Base-by-base conservation (phyloP, 2,888 invertebrate species). In the Penaeus monodon region DNA sequence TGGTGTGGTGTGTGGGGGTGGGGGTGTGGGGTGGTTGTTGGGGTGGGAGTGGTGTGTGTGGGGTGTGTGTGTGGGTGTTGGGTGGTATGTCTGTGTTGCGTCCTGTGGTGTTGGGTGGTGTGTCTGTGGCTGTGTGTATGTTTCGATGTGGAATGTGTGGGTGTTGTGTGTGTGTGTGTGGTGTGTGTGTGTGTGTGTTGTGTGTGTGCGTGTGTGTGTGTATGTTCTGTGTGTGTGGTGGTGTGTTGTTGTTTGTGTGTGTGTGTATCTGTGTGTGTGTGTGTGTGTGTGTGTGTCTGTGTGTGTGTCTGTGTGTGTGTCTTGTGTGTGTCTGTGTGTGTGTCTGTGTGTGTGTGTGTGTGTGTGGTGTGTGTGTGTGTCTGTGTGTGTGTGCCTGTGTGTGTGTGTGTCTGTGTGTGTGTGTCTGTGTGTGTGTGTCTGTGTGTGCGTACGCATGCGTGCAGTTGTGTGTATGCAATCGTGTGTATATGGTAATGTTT, bases 171-270 rank as follows among this genome's bases (percentile, higher is more conserved):
- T 44, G 49, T 44, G n/a, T 24, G n/a, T 24, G 29, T 29, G 29
- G 24, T 76, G 14, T 78, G 24, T 78, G 17, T 57, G 17, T 57
- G 12, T 57, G n/a, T n/a, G 4, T 44, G 10, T 12, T 24, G n/a
- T 33, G 49, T 38, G 66, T 66, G 81, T 66, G 68, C 38, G 66
- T 65, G 66, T 65, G 66, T 65, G 49, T 22, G 38, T 68, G 57
- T 68, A 33, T 38, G 74, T 63, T 74, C n/a, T 38, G 49, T 33
- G 57, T 74, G 74, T 79, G 79, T 79, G n/a, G n/a, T n/a, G n/a
- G 79, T 29, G 63, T 17, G 27, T 27, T 10, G 7, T 17, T 27
- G 8, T 29, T 14, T 22, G 57, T 20, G 27, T 63, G 38, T 74
- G 1, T 29, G 22, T 74, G 38, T 74, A 38, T 74, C 38, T 74